Percentiles rank a stretch among this genome's conserved stretches.
phyloP scores from a whole-genome alignment of 2,888 invertebrate species.

The Boloria selene region DNA sequence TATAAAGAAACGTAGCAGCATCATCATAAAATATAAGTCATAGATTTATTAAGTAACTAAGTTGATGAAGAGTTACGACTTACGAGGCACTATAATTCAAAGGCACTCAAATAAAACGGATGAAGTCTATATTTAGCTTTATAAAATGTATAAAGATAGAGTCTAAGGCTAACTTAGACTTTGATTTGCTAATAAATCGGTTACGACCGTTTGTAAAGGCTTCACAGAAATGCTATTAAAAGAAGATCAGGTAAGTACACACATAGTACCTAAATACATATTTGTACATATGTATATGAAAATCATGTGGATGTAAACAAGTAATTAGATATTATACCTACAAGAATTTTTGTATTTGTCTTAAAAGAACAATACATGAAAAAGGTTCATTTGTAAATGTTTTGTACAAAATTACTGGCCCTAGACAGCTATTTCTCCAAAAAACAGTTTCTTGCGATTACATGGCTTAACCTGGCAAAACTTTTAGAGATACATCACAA shows the following conservation, averaged over 20 bases:
- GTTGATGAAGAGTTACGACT: slow-evolving; percentile 63
- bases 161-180: slow-evolving; percentile 7
- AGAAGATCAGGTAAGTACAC: not conserved
- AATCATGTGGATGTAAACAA: no score
- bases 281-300: no score
- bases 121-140: slow-evolving; percentile 8
- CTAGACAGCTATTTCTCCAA: no score
- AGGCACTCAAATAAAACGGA: slow-evolving; percentile 14
- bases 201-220: slow-evolving; percentile 9
- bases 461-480: no score
- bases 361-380: no score
- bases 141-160: slow-evolving; percentile 7
- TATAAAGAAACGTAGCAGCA: not conserved
- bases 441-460: no score
- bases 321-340: no score
- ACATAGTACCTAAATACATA: no score
- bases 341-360: no score
- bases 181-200: slow-evolving; percentile 17
- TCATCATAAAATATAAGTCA: slow-evolving; percentile 2
- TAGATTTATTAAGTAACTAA: slow-evolving; percentile 3
- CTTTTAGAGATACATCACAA: no score
- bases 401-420: no score
- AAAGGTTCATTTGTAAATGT: no score
- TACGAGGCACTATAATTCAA: slow-evolving; percentile 54
- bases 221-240: not conserved